Evolutionary conservation across 2,113 vertebrate species (phyloP).

Genomic region (Aix galericulata): DNA sequence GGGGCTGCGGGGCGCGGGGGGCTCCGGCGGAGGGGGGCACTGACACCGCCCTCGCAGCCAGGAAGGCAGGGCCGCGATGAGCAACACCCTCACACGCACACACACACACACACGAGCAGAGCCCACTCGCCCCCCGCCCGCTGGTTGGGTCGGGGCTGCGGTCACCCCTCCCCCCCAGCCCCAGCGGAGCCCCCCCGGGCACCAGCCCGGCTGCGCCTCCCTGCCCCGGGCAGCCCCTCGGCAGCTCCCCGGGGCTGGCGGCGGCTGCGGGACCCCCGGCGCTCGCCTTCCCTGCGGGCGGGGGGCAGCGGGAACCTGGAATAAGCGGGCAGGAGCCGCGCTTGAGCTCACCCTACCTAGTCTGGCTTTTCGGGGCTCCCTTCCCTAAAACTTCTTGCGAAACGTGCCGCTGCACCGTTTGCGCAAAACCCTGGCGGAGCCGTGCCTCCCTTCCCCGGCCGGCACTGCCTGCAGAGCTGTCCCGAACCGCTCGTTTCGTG

Average conservation of each 20-base stretch:
- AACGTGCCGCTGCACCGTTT: neutral
- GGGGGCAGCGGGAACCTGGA: neutral
- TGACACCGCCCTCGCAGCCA: slow-evolving; percentile 22
- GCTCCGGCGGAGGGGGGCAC: neutral
- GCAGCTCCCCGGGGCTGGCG: neutral
- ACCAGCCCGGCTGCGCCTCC: neutral
- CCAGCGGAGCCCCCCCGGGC: neutral
- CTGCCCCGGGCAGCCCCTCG: neutral
- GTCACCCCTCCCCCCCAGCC: neutral
- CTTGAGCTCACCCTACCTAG: neutral
- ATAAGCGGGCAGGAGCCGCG: neutral
- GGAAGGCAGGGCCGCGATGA: slow-evolving; percentile 28
- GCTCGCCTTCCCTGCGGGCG: neutral
- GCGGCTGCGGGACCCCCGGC: neutral
- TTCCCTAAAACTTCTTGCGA: neutral
- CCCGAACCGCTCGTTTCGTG: no score
- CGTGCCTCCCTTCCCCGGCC: no score
- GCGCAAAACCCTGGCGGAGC: neutral
- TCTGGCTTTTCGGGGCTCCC: neutral
- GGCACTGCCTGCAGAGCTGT: no score
- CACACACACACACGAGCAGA: neutral
- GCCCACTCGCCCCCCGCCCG: neutral
- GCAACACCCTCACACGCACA: neutral
- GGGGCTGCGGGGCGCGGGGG: neutral
- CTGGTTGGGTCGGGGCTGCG: neutral